A percentile compares a stretch with the other conserved stretches of the same genome.
phyloP scores from a whole-genome alignment of 2,113 vertebrate species.

The Phrynosoma platyrhinos region DNA sequence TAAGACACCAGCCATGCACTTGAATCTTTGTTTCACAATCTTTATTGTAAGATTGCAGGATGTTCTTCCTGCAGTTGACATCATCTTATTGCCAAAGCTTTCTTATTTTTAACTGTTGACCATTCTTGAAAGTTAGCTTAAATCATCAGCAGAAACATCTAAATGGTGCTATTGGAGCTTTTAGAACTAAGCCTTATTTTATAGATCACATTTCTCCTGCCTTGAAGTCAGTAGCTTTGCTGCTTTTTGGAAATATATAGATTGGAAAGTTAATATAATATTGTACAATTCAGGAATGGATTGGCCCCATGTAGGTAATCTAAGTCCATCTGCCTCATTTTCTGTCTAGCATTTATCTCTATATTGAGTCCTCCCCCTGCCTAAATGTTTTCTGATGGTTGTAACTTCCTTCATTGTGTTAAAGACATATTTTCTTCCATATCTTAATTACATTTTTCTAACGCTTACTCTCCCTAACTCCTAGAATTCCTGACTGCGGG shows the following conservation, averaged over 20 bases:
- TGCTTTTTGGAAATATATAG: constrained; percentile 19
- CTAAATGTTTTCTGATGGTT: not conserved
- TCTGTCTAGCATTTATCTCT: constrained; percentile 4
- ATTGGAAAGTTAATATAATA: constrained; percentile 26
- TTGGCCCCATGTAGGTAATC: not conserved
- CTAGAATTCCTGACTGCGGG: not conserved
- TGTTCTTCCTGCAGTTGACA: constrained; percentile 18
- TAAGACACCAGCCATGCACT: not conserved
- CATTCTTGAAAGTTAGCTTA: constrained; percentile 18
- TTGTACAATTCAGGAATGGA: constrained; percentile 13
- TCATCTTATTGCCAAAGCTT: constrained; percentile 1
- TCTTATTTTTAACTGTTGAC: constrained; percentile 3
- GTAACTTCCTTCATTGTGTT: not conserved
- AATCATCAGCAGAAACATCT: constrained; percentile 35
- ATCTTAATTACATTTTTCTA: not conserved
- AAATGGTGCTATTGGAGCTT: constrained; percentile 18
- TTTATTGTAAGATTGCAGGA: not conserved
- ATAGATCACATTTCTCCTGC: constrained; percentile 32
- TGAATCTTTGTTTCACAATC: not conserved
- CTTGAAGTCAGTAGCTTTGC: not conserved
- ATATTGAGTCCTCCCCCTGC: not conserved
- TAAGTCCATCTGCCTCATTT: not conserved
- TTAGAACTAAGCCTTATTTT: constrained; percentile 33
- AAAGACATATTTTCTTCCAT: not conserved
- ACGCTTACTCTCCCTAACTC: constrained; percentile 14